Conservation (phyloP, 1,140 invertebrate species). For the Monomorium pharaonis region DNA sequence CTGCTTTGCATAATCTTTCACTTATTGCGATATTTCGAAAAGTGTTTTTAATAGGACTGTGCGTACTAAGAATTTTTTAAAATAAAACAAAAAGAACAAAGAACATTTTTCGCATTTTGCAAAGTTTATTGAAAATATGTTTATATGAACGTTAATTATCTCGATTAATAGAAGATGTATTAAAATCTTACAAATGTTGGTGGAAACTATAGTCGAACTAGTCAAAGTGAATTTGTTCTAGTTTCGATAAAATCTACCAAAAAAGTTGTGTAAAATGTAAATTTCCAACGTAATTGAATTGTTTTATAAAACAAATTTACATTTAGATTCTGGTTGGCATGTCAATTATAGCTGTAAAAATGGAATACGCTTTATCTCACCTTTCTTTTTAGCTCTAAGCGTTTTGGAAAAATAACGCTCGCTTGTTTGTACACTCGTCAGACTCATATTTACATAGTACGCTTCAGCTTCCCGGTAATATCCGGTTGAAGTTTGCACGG, state of each 20-base stretch:
- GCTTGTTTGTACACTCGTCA: slow-evolving; percentile 37
- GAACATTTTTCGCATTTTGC: neutral
- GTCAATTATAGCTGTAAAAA: neutral
- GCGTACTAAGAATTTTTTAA: neutral
- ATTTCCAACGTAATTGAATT: neutral
- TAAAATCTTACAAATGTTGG: neutral
- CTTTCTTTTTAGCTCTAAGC: neutral
- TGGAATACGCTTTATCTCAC: neutral
- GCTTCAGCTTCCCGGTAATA: slow-evolving; percentile 44
- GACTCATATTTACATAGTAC: slow-evolving; percentile 40
- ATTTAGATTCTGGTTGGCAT: neutral
- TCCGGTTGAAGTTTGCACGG: slow-evolving; percentile 47
- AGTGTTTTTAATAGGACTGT: neutral
- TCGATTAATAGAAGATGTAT: slow-evolving; percentile 1
- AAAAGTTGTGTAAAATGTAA: neutral
- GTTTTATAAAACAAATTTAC: neutral
- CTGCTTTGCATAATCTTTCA: neutral
- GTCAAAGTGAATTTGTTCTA: neutral
- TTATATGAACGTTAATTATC: neutral
- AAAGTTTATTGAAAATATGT: neutral
- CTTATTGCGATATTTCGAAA: neutral
- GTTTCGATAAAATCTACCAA: neutral
- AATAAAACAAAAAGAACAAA: neutral
- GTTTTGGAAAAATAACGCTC: slow-evolving; percentile 46
- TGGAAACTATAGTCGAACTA: neutral